phyloP scores from a whole-genome alignment of 2,888 invertebrate genomes.

The Drosophila koepferae region DNA sequence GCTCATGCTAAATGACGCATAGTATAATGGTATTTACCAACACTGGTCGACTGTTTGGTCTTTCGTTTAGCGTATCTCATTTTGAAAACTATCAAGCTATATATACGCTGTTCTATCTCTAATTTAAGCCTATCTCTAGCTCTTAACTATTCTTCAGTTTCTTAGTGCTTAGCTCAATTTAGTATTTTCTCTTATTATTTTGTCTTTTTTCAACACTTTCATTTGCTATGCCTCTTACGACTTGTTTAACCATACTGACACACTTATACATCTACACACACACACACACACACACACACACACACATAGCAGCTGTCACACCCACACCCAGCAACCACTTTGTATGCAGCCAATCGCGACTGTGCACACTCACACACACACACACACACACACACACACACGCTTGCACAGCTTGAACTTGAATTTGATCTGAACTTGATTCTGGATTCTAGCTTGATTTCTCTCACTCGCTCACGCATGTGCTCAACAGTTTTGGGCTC shows the following conservation, averaged over 20 bases:
- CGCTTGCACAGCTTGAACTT: conserved; percentile 37
- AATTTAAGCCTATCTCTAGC: conserved; percentile 27
- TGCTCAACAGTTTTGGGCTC: conserved; percentile 6
- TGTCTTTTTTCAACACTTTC: conserved; percentile 44
- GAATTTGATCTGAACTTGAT: conserved; percentile 44
- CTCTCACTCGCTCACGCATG: conserved; percentile 42
- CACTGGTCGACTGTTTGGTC: conserved; percentile 27
- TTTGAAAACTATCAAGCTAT: not conserved
- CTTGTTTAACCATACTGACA: conserved; percentile 42
- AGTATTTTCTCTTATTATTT: conserved; percentile 48
- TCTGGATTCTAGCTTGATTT: conserved; percentile 27
- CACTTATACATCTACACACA: conserved; percentile 12
- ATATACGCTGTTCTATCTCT: conserved; percentile 13
- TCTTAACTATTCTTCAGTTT: not conserved
- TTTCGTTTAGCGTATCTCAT: conserved; percentile 1
- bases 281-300: conserved; percentile 16
- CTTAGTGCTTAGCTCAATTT: conserved; percentile 26
- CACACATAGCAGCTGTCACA: conserved; percentile 23
- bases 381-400: conserved; percentile 11
- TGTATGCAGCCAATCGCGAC: conserved; percentile 54
- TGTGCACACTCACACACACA: conserved; percentile 13
- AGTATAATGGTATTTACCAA: not conserved
- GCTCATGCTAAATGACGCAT: conserved; percentile 40
- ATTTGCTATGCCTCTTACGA: conserved; percentile 68
- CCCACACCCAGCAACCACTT: conserved; percentile 25